Evolutionary conservation across 2,113 vertebrate genomes (phyloP), one percentile per base, ranked within the genome.

Genomic region (Condylura cristata): DNA sequence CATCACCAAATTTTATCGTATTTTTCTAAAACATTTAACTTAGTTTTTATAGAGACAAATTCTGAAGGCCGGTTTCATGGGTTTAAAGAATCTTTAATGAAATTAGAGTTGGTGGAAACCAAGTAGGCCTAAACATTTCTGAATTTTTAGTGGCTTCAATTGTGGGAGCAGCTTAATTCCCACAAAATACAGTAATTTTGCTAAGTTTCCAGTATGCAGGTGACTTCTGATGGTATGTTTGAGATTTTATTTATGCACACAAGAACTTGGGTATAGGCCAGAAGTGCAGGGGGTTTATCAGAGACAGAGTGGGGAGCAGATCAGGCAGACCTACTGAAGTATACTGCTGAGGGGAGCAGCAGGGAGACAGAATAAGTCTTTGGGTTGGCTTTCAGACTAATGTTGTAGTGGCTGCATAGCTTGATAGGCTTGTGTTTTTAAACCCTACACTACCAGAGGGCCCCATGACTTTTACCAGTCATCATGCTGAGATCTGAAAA

Each of bases 11-110:
- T 74, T 90, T 74, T 80, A 32, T 24, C 75, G 51, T 44, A 44
- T 48, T 94, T 94, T 71, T 81, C 63, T 91, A 68, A 94, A 90
- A 61, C 24, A 53, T 74, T 86, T 70, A 71, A 94, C 34, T 74
- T 79, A 79, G 16, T 68, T 93, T 93, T 94, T 41, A 63, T 74
- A 28, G 63, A 93, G 89, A 78, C 28, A 68, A 22, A 56, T 93
- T 90, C 68, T 58, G n/a, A 96, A 84, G 13, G 46, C n/a, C 48
- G 13, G 61, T 60, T 91, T 89, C 17, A 63, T 26, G 16, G 13
- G 8, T 65, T 89, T 95, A 74, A 28, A 32, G 58, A 94, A 16
- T 68, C 48, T 61, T 85, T 68, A 82, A 68, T 93, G 86, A 70
- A 93, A 70, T 74, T 61, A 63, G n/a, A 39, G 51, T 95, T 84